Conservation (phyloP, 2,888 invertebrate genomes). For the Rotaria macrura region DNA sequence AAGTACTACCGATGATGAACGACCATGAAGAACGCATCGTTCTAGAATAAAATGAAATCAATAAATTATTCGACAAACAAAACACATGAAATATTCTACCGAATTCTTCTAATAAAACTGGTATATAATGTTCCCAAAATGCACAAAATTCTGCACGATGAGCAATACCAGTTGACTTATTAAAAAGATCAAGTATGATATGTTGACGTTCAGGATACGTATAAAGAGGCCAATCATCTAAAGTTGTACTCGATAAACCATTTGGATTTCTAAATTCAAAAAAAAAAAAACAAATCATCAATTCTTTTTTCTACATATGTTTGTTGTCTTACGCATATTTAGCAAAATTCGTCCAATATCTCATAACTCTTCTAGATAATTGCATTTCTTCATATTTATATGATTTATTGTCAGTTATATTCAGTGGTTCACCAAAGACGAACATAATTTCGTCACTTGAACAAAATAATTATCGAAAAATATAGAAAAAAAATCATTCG, state of each 20-base stretch:
- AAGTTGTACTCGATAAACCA: neutral
- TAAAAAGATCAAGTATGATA: neutral
- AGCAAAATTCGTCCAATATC: slow-evolving; percentile 87
- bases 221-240: neutral
- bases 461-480: too few species aligned
- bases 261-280: neutral
- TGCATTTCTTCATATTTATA: slow-evolving; percentile 71
- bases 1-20: neutral
- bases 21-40: neutral
- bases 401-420: slow-evolving; percentile 57
- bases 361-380: slow-evolving; percentile 74
- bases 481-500: neutral
- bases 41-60: neutral
- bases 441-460: slow-evolving; percentile 43
- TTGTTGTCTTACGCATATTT: slow-evolving; percentile 62
- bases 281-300: neutral
- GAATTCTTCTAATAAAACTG: slow-evolving; percentile 18
- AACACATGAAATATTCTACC: neutral
- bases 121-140: slow-evolving; percentile 31
- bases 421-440: slow-evolving; percentile 43
- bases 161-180: neutral
- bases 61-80: neutral
- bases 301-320: neutral
- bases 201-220: neutral
- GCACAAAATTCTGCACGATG: slow-evolving; percentile 28